Conservation (phyloP, 2,888 invertebrate genomes). For the Melanotus villosus region DNA sequence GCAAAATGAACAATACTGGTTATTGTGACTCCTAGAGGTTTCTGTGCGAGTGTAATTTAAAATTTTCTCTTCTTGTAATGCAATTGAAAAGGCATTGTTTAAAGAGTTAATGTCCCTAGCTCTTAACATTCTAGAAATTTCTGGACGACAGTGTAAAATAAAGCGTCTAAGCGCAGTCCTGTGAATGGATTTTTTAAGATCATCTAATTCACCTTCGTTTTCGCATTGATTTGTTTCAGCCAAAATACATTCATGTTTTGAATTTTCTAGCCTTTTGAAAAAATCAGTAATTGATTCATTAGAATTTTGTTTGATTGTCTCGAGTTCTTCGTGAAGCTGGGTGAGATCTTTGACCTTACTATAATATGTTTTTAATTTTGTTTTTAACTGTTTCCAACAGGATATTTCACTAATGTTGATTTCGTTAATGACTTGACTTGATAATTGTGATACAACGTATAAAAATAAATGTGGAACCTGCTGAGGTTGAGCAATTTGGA, state of each 20-base stretch:
- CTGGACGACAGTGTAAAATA: no score
- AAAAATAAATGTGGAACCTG: neutral
- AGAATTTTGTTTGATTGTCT: conserved; percentile 39
- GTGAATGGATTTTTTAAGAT: no score
- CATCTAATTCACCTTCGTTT: conserved; percentile 11
- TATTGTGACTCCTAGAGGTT: no score
- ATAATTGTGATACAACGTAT: conserved; percentile 9
- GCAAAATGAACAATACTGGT: no score
- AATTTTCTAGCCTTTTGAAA: conserved; percentile 44
- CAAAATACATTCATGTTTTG: conserved; percentile 43
- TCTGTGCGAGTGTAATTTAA: no score
- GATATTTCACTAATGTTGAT: neutral
- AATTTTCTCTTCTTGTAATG: no score
- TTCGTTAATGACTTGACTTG: conserved; percentile 4
- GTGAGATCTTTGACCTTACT: conserved; percentile 32
- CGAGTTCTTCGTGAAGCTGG: conserved; percentile 41
- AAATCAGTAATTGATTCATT: conserved; percentile 39
- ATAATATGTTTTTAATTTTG: conserved; percentile 36
- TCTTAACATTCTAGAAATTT: no score
- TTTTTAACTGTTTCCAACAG: conserved; percentile 9
- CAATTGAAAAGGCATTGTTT: no score
- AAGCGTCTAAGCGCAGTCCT: no score
- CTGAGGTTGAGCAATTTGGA: neutral
- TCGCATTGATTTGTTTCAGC: conserved; percentile 9
- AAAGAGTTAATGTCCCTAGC: no score